Evolutionary conservation across 1,140 invertebrate species (phyloP).

Genomic region (Tetramorium simillimum): DNA sequence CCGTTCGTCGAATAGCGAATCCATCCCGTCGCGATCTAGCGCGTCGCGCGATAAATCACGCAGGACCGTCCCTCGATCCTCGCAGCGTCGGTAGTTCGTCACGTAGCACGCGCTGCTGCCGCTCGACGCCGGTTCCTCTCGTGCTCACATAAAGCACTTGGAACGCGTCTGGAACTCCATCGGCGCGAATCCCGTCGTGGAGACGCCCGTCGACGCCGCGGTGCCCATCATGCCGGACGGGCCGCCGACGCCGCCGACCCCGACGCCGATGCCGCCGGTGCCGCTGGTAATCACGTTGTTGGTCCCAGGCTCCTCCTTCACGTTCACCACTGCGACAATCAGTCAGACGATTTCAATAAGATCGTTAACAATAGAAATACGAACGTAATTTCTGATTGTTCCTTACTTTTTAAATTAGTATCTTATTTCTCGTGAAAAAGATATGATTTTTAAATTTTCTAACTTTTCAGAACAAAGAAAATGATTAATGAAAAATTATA

Average conservation of each 20-base stretch:
- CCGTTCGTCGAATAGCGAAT: constrained; percentile 23
- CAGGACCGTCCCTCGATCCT: not conserved
- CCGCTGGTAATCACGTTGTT: constrained; percentile 75
- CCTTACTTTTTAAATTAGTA: no score
- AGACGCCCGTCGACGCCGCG: constrained; percentile 76
- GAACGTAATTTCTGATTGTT: no score
- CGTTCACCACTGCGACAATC: constrained; percentile 78
- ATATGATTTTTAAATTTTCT: no score
- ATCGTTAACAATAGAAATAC: not conserved
- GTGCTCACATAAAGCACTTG: constrained; percentile 83
- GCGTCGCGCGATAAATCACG: not conserved
- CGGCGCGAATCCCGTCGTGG: constrained; percentile 78
- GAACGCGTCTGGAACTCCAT: constrained; percentile 81
- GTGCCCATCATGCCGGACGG: constrained; percentile 78
- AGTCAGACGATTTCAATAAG: not conserved
- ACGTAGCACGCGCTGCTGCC: not conserved
- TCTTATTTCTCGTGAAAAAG: no score
- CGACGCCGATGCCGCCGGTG: constrained; percentile 51
- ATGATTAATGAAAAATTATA: no score
- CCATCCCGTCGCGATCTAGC: constrained; percentile 1
- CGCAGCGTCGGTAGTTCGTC: not conserved
- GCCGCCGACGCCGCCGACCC: constrained; percentile 61
- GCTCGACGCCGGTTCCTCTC: not conserved
- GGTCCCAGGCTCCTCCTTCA: constrained; percentile 83
- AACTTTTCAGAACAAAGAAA: no score